Conservation (phyloP, 1,140 invertebrate genomes). For the Sitodiplosis mosellana region DNA sequence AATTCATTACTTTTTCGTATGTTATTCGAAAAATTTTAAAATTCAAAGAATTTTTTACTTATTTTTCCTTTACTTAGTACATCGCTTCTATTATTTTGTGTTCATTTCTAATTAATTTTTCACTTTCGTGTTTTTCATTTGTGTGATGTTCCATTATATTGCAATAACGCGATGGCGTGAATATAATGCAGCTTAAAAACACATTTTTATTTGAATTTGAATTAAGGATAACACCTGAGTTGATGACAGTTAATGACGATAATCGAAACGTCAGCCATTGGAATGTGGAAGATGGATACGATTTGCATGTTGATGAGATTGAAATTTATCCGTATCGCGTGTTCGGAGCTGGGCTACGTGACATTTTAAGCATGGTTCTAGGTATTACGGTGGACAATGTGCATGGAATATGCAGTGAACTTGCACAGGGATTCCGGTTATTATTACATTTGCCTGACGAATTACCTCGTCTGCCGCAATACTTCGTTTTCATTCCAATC, state of each 20-base stretch:
- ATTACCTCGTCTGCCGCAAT: slow-evolving; percentile 30
- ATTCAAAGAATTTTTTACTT: no score
- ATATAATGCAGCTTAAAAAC: no score
- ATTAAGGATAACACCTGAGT: neutral
- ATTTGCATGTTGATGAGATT: slow-evolving; percentile 21
- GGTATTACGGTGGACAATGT: slow-evolving; percentile 34
- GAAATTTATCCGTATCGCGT: slow-evolving; percentile 30
- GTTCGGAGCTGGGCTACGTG: slow-evolving; percentile 35
- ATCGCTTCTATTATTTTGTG: no score
- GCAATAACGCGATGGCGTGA: no score
- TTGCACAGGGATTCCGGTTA: slow-evolving; percentile 48
- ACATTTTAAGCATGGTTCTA: slow-evolving; percentile 37
- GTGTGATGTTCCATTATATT: no score
- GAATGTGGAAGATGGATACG: slow-evolving; percentile 41
- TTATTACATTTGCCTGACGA: slow-evolving; percentile 31
- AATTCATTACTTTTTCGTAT: neutral
- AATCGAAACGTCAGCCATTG: slow-evolving; percentile 18
- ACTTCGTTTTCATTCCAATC: slow-evolving; percentile 36
- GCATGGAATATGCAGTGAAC: slow-evolving; percentile 44
- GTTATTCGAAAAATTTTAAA: no score
- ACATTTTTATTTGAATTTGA: no score
- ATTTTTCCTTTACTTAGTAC: no score
- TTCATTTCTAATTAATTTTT: no score
- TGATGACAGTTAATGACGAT: neutral
- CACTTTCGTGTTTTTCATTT: no score